Base-by-base conservation (phyloP, 1,140 invertebrate genomes). In the Scaptomyza graminum region DNA sequence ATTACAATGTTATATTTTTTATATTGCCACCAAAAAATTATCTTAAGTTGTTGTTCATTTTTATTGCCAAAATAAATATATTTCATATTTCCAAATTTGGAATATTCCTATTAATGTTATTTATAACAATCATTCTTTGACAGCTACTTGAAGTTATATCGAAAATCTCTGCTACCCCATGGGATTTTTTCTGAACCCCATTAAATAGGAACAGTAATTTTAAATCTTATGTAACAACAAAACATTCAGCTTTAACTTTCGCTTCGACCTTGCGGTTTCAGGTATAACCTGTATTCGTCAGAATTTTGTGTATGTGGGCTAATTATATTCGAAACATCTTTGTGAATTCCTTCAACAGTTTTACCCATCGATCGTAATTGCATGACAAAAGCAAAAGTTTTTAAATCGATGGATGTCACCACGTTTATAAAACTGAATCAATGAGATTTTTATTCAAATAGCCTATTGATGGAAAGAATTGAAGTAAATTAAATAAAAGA, bases 191-290 rank as follows among this genome's bases (percentile, higher is more conserved):
- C 18, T 22, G 2, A 2, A 22, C 18, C 4, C 5, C 37, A 13
- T n/a, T n/a, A n/a, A 41, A 41, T 41, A 3, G 5, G 12, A 8
- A 0, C 37, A 41, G 37, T 41, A 2, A 41, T 5, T n/a, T 41
- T 41, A 8, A n/a, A 41, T 55, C 37, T 57, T 31, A 41, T 41
- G 15, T 18, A 46, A 57, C 44, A 69, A 46, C 7, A 28, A 11
- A 15, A 50, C 52, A 44, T 31, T 68, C 67, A 62, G 72, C 65
- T 89, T 83, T 79, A 73, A 79, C 79, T 87, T 87, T 76, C 74
- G 37, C 54, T 57, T 61, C 78, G 84, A 84, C 73, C 71, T 66
- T 83, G 60, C 59, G 49, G 54, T 22, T 74, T 67, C 41, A 39
- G 52, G 52, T 55, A 12, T 44, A 34, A 59, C 18, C 31, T 11